Percentiles rank a stretch among this genome's conserved stretches.
Evolutionary conservation across 2,113 vertebrate species (phyloP).

Genomic region (Centropus bengalensis): DNA sequence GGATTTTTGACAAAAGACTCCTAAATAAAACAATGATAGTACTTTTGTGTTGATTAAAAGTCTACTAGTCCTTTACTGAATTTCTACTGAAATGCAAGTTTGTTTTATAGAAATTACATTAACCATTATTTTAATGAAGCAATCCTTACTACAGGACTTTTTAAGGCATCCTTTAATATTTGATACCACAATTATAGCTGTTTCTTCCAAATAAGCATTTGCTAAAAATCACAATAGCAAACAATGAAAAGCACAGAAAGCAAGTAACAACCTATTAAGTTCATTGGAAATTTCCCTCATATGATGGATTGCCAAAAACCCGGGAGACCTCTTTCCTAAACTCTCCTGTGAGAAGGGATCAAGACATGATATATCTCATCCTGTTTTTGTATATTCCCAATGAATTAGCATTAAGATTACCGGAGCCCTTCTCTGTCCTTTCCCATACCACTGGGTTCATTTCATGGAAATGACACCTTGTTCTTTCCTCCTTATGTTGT

Average conservation of each 20-base stretch:
- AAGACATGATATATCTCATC: not conserved
- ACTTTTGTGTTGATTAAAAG: not conserved
- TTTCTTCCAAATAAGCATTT: not conserved
- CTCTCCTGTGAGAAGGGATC: not conserved
- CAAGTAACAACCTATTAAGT: not conserved
- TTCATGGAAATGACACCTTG: constrained; percentile 34
- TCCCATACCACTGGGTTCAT: not conserved
- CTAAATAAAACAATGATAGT: not conserved
- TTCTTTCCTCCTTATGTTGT: constrained; percentile 19
- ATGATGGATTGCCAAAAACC: not conserved
- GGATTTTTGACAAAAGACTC: not conserved
- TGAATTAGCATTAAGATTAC: not conserved
- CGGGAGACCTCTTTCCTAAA: not conserved
- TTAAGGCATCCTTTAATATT: not conserved
- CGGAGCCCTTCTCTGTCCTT: constrained; percentile 17
- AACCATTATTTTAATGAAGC: not conserved
- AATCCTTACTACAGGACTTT: not conserved
- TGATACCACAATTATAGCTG: not conserved
- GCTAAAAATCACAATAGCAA: not conserved
- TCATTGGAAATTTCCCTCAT: not conserved
- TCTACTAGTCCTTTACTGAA: not conserved
- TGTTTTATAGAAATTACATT: not conserved
- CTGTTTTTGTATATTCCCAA: not conserved
- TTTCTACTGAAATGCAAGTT: not conserved
- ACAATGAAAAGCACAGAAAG: not conserved